Percentiles rank a stretch among this genome's conserved stretches.
Conservation (phyloP, 2,113 vertebrate species). For the Eulacestoma nigropectus region DNA sequence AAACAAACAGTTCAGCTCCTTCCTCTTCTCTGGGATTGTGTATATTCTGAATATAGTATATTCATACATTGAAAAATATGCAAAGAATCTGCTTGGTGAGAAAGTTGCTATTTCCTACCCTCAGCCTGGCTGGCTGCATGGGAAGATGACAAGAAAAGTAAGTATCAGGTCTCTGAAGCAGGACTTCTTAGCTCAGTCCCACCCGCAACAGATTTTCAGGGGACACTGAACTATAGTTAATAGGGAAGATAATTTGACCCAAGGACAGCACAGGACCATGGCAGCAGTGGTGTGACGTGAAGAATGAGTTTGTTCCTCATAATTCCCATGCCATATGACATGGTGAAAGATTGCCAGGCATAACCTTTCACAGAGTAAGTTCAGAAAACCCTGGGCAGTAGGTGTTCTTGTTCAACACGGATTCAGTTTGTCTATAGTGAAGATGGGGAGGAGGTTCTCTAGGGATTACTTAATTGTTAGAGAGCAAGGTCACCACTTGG, state of each 20-base stretch:
- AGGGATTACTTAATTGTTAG: background rate
- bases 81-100: background rate
- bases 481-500: background rate
- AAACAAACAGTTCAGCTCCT: conserved; percentile 17
- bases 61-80: background rate
- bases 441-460: background rate
- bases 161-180: background rate
- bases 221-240: background rate
- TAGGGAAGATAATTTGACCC: background rate
- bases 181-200: background rate
- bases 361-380: background rate
- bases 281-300: background rate
- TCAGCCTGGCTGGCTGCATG: background rate
- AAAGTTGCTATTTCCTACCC: background rate
- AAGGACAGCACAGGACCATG: background rate
- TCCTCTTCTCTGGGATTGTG: background rate
- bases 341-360: background rate
- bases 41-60: background rate
- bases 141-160: background rate
- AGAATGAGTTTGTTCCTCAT: background rate
- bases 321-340: background rate
- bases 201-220: background rate
- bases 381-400: background rate
- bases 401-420: background rate
- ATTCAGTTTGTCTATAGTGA: background rate